Evolutionary conservation across 53 echinoderm and acorn worm genomes (phyloP).

Genomic region (Luidia sarsii): DNA sequence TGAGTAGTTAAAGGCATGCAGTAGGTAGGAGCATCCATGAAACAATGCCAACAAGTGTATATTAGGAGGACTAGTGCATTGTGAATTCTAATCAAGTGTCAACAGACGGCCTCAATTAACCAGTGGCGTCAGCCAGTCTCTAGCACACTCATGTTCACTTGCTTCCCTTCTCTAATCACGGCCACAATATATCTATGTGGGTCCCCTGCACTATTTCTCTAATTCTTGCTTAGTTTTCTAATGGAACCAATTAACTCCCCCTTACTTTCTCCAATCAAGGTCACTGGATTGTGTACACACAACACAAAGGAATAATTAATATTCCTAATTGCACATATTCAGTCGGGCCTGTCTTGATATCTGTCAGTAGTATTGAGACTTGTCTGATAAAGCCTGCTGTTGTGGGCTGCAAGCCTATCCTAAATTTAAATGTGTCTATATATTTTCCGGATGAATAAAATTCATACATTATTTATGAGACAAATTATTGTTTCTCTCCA

Average conservation of each 20-base stretch:
- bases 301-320: constrained; percentile 34
- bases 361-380: background rate
- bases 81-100: background rate
- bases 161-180: too few relatives aligned
- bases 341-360: background rate
- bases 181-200: too few relatives aligned
- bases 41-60: too few relatives aligned
- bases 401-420: too few relatives aligned
- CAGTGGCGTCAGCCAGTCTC: constrained; percentile 1
- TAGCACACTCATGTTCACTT: background rate
- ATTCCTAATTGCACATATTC: constrained; percentile 1
- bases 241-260: background rate
- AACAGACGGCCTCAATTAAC: background rate
- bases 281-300: background rate
- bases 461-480: too few relatives aligned
- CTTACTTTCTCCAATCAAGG: constrained; percentile 4
- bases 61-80: too few relatives aligned
- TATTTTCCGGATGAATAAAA: too few relatives aligned
- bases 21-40: too few relatives aligned
- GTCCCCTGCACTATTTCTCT: constrained; percentile 19
- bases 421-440: too few relatives aligned
- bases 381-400: too few relatives aligned
- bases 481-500: too few relatives aligned
- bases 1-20: too few relatives aligned
- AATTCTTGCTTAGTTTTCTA: background rate